Percentiles rank a stretch among this genome's conserved stretches.
Evolutionary conservation across 1,140 invertebrate genomes (phyloP).

Genomic region (Nephila pilipes): DNA sequence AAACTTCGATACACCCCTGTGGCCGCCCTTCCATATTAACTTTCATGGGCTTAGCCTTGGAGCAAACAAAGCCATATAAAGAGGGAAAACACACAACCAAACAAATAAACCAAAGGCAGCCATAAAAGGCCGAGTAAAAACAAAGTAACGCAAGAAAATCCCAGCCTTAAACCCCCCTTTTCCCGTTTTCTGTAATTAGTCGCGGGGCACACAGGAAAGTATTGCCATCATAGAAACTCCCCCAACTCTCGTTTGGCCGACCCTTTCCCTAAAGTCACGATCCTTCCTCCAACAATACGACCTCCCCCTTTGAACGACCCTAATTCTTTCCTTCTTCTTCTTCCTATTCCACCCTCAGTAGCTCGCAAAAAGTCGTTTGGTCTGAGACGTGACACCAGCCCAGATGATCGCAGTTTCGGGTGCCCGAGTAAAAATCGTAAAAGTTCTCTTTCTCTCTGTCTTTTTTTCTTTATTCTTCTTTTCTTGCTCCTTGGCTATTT

Average conservation of each 20-base stretch:
- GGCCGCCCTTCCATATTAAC: conserved; percentile 45
- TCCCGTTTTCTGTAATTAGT: conserved; percentile 64
- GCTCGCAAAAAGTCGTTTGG: conserved; percentile 68
- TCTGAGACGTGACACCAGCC: conserved; percentile 64
- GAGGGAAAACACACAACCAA: conserved; percentile 29
- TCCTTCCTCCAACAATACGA: conserved; percentile 54
- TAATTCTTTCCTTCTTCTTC: conserved; percentile 60
- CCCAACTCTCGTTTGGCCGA: conserved; percentile 72
- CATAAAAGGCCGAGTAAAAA: conserved; percentile 64
- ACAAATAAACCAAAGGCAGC: conserved; percentile 54
- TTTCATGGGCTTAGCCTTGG: conserved; percentile 35
- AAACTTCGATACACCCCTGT: background rate
- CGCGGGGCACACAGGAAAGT: conserved; percentile 52
- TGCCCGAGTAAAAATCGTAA: conserved; percentile 71
- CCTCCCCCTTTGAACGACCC: conserved; percentile 64
- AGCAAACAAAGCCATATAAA: conserved; percentile 49
- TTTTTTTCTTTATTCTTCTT: background rate
- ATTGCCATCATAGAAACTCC: conserved; percentile 75
- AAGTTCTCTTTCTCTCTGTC: conserved; percentile 47
- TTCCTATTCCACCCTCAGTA: conserved; percentile 11
- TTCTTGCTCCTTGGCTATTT: conserved; percentile 10
- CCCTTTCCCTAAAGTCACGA: conserved; percentile 70
- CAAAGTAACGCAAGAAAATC: conserved; percentile 66
- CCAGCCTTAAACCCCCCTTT: conserved; percentile 25
- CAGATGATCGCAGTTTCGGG: conserved; percentile 67